phyloP scores from a whole-genome alignment of 2,888 invertebrate genomes.

The Molorchus minor region DNA sequence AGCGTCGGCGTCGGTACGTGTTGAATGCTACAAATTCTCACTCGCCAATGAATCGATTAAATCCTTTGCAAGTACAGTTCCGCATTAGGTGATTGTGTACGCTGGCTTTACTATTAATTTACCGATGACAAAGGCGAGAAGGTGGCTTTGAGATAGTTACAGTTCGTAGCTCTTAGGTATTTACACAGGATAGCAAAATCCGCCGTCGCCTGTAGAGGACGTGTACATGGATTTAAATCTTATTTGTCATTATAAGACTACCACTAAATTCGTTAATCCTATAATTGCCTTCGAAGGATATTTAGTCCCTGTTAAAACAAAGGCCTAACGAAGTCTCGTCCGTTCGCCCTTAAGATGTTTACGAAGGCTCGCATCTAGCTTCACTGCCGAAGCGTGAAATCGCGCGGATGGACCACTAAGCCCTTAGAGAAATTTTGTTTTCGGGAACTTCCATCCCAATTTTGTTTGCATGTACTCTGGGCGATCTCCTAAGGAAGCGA shows the following conservation, averaged over 20 bases:
- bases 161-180: not conserved
- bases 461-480: constrained; percentile 5
- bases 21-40: no score
- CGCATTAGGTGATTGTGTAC: no score
- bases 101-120: no score
- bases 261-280: constrained; percentile 22
- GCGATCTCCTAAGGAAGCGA: not conserved
- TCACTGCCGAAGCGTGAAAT: constrained; percentile 4
- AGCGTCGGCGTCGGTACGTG: no score
- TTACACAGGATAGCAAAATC: not conserved
- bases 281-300: constrained; percentile 25
- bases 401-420: constrained; percentile 1
- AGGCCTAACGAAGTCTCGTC: constrained; percentile 21
- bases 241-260: constrained; percentile 24
- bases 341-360: constrained; percentile 25
- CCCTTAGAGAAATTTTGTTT: constrained; percentile 13
- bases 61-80: no score
- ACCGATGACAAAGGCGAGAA: no score
- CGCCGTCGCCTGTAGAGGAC: not conserved
- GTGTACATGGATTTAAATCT: constrained; percentile 16
- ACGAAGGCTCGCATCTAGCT: constrained; percentile 13
- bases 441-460: constrained; percentile 5
- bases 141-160: no score
- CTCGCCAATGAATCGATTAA: no score
- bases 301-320: constrained; percentile 22